phyloP scores from a whole-genome alignment of 2,888 invertebrate genomes.

The Acheta domesticus region DNA sequence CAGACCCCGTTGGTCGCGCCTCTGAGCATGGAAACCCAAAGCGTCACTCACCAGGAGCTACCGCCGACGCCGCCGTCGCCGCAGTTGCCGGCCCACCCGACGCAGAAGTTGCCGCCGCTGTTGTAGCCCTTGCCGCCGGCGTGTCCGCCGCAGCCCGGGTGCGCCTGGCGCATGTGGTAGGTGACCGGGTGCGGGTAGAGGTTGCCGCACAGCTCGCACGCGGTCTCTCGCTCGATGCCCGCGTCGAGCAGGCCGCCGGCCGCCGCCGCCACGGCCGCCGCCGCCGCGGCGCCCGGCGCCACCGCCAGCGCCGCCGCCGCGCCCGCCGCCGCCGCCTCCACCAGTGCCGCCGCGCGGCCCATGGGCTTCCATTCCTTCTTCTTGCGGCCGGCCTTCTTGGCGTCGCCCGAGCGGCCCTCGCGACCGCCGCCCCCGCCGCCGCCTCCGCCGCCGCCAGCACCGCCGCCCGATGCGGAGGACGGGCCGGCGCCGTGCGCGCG shows the following conservation, averaged over 20 bases:
- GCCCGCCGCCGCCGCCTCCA: conserved; percentile 39
- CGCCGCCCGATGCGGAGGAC: conserved; percentile 44
- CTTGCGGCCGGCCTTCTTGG: conserved; percentile 51
- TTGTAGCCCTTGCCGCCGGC: conserved; percentile 86
- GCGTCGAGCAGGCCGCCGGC: conserved; percentile 35
- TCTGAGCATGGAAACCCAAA: too few species aligned
- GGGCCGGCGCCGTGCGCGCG: conserved; percentile 43
- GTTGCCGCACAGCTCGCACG: conserved; percentile 86
- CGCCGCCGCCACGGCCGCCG: conserved; percentile 48
- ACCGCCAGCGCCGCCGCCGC: conserved; percentile 42
- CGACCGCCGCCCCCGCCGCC: conserved; percentile 42
- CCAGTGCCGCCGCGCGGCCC: conserved; percentile 34
- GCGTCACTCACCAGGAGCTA: conserved; percentile 63
- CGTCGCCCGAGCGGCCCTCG: conserved; percentile 51
- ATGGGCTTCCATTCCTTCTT: conserved; percentile 54
- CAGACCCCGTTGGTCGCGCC: too few species aligned
- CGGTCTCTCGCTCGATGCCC: conserved; percentile 46
- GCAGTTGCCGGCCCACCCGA: conserved; percentile 85
- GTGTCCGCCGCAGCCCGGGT: conserved; percentile 86
- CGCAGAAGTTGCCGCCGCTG: conserved; percentile 81
- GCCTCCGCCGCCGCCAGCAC: neutral
- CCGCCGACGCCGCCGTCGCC: conserved; percentile 76
- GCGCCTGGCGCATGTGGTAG: conserved; percentile 85
- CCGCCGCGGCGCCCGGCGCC: conserved; percentile 35
- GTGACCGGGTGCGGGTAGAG: conserved; percentile 76